Evolutionary conservation across 2,113 vertebrate species (phyloP).

Genomic region (Tyto alba): DNA sequence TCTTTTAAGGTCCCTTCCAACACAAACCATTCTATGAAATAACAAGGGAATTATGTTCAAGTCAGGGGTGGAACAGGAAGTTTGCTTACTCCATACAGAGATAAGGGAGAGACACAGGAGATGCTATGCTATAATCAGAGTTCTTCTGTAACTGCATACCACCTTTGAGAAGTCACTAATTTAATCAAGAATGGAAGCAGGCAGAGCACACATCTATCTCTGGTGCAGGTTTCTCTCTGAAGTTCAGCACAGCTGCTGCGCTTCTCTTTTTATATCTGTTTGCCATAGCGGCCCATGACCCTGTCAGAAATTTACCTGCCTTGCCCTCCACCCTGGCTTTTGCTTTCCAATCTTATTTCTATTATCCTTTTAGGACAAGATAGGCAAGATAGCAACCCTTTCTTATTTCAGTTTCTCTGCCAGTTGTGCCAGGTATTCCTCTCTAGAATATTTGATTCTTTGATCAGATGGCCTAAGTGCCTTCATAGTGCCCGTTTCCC

Average conservation of each 20-base stretch:
- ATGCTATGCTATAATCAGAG: fast-evolving
- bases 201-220: neutral
- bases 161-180: neutral
- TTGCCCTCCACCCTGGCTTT: neutral
- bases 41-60: neutral
- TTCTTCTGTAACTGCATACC: fast-evolving
- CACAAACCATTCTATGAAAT: neutral
- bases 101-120: fast-evolving
- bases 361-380: neutral
- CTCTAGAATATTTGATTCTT: neutral
- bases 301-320: neutral
- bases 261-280: neutral
- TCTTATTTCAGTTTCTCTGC: neutral
- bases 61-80: neutral
- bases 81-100: neutral
- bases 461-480: neutral
- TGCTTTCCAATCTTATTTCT: neutral
- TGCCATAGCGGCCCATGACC: neutral
- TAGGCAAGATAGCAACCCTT: neutral
- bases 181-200: neutral
- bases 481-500: neutral
- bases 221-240: neutral
- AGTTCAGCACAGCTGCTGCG: neutral
- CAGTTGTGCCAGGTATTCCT: neutral
- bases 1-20: no score